Conservation (phyloP, 2,888 invertebrate genomes). For the Caenorhabditis becei region DNA sequence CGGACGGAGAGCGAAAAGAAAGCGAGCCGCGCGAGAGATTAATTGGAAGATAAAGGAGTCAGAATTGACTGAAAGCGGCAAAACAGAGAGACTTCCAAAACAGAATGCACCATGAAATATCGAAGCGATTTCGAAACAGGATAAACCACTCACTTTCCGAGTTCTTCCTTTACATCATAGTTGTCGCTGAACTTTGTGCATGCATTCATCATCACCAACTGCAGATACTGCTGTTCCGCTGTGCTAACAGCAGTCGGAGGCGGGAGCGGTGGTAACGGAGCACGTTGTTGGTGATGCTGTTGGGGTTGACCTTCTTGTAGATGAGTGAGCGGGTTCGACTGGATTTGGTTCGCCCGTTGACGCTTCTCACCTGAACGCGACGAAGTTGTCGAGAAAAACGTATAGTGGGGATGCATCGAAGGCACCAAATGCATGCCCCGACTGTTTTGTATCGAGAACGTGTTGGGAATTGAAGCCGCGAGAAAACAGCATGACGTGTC, state of each 20-base stretch:
- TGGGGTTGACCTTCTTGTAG: constrained; percentile 33
- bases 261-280: constrained; percentile 30
- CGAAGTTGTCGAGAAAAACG: constrained; percentile 9
- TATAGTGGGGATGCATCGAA: constrained; percentile 51
- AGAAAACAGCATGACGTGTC: neutral
- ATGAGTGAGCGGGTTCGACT: constrained; percentile 47
- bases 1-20: constrained; percentile 9
- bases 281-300: constrained; percentile 21
- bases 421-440: neutral
- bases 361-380: constrained; percentile 59
- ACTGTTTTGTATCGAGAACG: constrained; percentile 13
- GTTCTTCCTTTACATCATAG: constrained; percentile 99
- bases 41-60: constrained; percentile 56
- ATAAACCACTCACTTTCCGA: constrained; percentile 92
- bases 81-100: constrained; percentile 24
- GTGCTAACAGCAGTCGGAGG: constrained; percentile 26
- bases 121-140: neutral
- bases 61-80: constrained; percentile 40
- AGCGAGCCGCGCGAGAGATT: constrained; percentile 37
- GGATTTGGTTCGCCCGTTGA: constrained; percentile 47
- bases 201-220: constrained; percentile 80
- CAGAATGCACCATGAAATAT: constrained; percentile 10
- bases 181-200: constrained; percentile 99
- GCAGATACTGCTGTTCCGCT: constrained; percentile 47
- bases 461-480: constrained; percentile 7